These are phyloP conservation scores for Rhabdornis inornatus DNA, from an alignment of 2,113 vertebrate species.

Conservation along the genomic window DNA sequence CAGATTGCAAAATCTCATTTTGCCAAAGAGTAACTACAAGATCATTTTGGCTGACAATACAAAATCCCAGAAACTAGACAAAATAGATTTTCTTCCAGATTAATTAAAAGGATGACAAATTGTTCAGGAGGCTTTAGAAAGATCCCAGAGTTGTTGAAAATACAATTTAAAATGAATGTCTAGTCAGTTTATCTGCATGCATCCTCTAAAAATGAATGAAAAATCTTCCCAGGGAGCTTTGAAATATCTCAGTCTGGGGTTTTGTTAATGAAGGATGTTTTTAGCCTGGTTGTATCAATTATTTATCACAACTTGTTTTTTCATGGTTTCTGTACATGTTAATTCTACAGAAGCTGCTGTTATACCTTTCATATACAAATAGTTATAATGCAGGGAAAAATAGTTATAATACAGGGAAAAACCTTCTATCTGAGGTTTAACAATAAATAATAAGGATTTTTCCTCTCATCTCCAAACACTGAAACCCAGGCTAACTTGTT, in stretches of 20 bases:
- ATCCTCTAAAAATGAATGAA: background rate
- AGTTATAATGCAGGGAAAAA: background rate
- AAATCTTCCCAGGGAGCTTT: background rate
- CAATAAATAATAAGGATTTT: background rate
- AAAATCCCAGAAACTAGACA: background rate
- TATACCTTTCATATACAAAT: background rate
- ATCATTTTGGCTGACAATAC: background rate
- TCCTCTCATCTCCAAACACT: background rate
- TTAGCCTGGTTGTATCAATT: background rate
- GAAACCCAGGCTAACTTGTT: background rate
- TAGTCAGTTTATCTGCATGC: background rate
- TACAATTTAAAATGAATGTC: background rate
- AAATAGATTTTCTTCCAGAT: background rate
- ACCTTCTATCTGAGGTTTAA: background rate
- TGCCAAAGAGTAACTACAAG: background rate
- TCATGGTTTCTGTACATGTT: background rate
- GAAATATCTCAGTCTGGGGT: background rate
- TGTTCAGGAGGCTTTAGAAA: background rate
- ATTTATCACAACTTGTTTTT: background rate
- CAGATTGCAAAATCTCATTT: background rate
- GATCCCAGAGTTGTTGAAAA: background rate
- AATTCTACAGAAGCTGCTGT: background rate
- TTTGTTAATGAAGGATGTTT: background rate
- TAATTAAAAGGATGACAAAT: background rate
- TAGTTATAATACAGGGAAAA: background rate